Base-by-base conservation (phyloP, 2,888 invertebrate genomes). In the Drosophila mettleri region DNA sequence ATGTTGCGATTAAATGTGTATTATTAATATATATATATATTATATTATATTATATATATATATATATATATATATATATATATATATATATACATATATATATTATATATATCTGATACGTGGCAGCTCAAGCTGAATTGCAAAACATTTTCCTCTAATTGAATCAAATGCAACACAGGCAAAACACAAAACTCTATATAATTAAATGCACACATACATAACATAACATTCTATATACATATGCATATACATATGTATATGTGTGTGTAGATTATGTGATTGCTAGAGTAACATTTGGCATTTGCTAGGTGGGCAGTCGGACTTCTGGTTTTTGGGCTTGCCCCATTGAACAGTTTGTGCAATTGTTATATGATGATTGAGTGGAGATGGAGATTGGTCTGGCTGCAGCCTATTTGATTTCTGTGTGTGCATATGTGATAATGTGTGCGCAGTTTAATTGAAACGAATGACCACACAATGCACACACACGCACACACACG, bases 401-500 rank as follows among this genome's bases (percentile, higher is more conserved):
- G 52, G 49, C 36, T 27, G 61, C 55, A 53, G 31, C 22, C 16
- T 12, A 22, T 69, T 46, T 51, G 48, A 53, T 31, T 12, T n/a
- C n/a, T 60, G 46, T 34, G 53, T 36, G 60, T 24, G 64, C 49
- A 57, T 46, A 29, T 45, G 66, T 48, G 45, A 61, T 62, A 39
- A 33, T 57, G 80, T 65, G 64, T 62, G 63, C 55, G 57, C 45
- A 71, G 64, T 63, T 83, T 83, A 78, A 78, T 78, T 78, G 84
- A 78, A 80, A 80, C 51, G 58, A 65, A 68, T 66, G 68, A 75
- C 78, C 78, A 48, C 78, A 48, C 83, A 83, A 64, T 54, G 49
- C 18, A 62, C n/a, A 33, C 43, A 29, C 29, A 29, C 31, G 43
- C 34, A 22, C 41, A 51, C 14, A 33, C 18, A 49, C 29, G 14